Conservation (phyloP, 2,888 invertebrate species). For the Acrobasis consociella region DNA sequence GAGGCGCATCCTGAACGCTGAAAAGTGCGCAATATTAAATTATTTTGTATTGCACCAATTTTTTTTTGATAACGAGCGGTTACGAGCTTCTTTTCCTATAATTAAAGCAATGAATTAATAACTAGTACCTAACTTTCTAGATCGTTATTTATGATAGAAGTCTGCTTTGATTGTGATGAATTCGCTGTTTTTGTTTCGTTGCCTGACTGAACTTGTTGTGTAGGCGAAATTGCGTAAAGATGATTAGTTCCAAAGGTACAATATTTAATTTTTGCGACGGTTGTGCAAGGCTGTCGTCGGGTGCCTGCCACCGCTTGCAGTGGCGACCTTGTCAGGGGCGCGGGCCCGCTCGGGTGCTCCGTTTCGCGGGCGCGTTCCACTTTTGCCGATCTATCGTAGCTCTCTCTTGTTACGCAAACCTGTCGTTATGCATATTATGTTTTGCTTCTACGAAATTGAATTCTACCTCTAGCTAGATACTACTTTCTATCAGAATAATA, state of each 20-base stretch:
- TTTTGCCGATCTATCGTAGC: constrained; percentile 57
- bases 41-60: not conserved
- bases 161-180: too few relatives aligned
- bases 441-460: constrained; percentile 67
- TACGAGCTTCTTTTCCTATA: not conserved
- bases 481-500: constrained; percentile 67
- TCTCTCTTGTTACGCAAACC: constrained; percentile 82
- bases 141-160: too few relatives aligned
- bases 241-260: too few relatives aligned
- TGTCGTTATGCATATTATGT: constrained; percentile 80
- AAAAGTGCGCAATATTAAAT: constrained; percentile 4
- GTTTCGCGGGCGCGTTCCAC: constrained; percentile 78
- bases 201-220: too few relatives aligned
- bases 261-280: not conserved
- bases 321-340: constrained; percentile 66
- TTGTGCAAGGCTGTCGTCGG: not conserved
- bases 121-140: too few relatives aligned
- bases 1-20: not conserved
- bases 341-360: constrained; percentile 54
- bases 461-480: constrained; percentile 61
- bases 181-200: too few relatives aligned
- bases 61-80: not conserved
- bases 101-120: too few relatives aligned
- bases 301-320: not conserved
- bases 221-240: too few relatives aligned